A percentile compares a stretch with the other conserved stretches of the same genome.
These are phyloP conservation scores for Xyliphius kryptos DNA, from an alignment of 2,113 vertebrate species.

Conservation along the genomic window DNA sequence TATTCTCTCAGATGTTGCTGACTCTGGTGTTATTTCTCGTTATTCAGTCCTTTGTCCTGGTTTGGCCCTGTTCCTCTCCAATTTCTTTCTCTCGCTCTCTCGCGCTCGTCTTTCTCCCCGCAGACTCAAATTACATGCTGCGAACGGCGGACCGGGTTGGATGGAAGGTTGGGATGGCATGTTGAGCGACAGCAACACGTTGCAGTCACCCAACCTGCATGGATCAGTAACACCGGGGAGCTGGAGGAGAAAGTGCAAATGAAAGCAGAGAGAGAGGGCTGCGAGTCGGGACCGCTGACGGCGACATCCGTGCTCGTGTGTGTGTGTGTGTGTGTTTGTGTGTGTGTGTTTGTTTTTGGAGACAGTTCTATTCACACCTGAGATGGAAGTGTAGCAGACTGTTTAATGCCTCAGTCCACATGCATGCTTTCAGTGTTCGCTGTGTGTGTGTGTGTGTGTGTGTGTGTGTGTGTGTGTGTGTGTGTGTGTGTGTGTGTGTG, in stretches of 20 bases:
- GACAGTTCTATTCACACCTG: slow-evolving; percentile 57
- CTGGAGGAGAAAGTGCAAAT: slow-evolving; percentile 57
- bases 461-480: slow-evolving; percentile 8
- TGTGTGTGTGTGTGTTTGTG: slow-evolving; percentile 23
- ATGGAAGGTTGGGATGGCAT: slow-evolving; percentile 43
- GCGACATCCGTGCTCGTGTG: slow-evolving; percentile 44
- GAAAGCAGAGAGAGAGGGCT: slow-evolving; percentile 43
- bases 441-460: slow-evolving; percentile 8
- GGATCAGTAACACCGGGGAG: slow-evolving; percentile 53
- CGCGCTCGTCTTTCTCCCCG: slow-evolving; percentile 11
- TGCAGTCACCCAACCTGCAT: slow-evolving; percentile 54
- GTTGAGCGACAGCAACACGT: slow-evolving; percentile 58
- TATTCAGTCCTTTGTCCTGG: background rate
- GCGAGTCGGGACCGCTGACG: slow-evolving; percentile 31
- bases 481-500: slow-evolving; percentile 11
- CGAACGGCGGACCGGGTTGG: slow-evolving; percentile 40
- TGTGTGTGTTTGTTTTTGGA: slow-evolving; percentile 34
- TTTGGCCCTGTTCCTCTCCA: slow-evolving; percentile 12
- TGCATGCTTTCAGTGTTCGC: slow-evolving; percentile 4
- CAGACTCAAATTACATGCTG: slow-evolving; percentile 55
- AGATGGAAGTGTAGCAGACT: slow-evolving; percentile 34
- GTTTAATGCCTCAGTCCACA: slow-evolving; percentile 48
- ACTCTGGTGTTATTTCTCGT: slow-evolving; percentile 38
- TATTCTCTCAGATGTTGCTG: slow-evolving; percentile 46
- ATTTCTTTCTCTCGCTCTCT: slow-evolving; percentile 10